These are phyloP conservation scores for Nothocercus julius DNA, from an alignment of 2,113 vertebrate species.

Conservation along the genomic window DNA sequence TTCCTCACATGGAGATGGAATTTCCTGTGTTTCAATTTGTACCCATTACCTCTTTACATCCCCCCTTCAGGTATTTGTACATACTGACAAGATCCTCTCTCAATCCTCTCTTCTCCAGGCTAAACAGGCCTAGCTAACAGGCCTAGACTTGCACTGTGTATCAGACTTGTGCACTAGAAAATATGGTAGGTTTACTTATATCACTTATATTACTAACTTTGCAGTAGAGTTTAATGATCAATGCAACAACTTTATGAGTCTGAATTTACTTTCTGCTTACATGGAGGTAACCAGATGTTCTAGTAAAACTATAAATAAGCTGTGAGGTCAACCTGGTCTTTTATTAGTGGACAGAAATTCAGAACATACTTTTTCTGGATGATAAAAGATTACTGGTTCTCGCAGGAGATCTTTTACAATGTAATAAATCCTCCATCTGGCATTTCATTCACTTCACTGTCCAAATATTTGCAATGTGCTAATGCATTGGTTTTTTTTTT, in stretches of 20 bases:
- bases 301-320: background rate
- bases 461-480: conserved; percentile 28
- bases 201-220: background rate
- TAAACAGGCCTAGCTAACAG: too few relatives aligned
- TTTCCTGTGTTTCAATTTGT: too few relatives aligned
- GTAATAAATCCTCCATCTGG: conserved; percentile 17
- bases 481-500: background rate
- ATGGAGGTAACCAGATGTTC: background rate
- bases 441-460: conserved; percentile 26
- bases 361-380: background rate
- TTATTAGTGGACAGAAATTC: background rate
- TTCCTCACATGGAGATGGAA: too few relatives aligned
- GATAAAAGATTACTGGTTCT: background rate
- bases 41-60: too few relatives aligned
- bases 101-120: too few relatives aligned
- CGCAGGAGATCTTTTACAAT: background rate
- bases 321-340: background rate
- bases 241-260: background rate
- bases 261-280: background rate
- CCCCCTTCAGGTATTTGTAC: too few relatives aligned
- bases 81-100: too few relatives aligned
- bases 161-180: background rate
- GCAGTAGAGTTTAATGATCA: background rate
- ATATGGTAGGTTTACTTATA: background rate
- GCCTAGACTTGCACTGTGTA: background rate